These are phyloP conservation scores for Notechis scutatus DNA, from an alignment of 2,113 vertebrate species.

Conservation along the genomic window DNA sequence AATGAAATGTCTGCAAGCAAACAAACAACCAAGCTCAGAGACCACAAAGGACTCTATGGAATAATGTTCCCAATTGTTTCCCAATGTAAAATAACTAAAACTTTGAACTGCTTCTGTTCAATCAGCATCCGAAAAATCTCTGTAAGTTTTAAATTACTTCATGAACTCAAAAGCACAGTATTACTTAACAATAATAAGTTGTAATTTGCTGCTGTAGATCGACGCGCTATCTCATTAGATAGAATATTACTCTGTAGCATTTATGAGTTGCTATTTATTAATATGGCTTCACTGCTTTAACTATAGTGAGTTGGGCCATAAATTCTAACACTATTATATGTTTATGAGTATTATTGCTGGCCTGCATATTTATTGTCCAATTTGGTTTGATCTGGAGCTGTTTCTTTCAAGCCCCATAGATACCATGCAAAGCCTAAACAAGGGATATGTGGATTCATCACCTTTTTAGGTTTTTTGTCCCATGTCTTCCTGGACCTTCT, in stretches of 20 bases:
- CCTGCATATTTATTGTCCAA: not conserved
- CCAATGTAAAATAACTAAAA: constrained; percentile 53
- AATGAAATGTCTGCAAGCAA: not conserved
- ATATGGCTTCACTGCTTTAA: constrained; percentile 42
- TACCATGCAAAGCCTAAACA: not conserved
- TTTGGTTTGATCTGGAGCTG: not conserved
- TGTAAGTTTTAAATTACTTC: constrained; percentile 56
- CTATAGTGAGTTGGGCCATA: constrained; percentile 1
- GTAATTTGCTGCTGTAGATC: constrained; percentile 53
- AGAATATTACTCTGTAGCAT: constrained; percentile 35
- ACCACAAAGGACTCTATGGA: not conserved
- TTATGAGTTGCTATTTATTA: constrained; percentile 46
- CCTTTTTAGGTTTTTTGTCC: not conserved
- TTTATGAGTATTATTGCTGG: not conserved
- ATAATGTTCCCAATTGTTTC: constrained; percentile 43
- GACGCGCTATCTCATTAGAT: constrained; percentile 40
- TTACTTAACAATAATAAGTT: constrained; percentile 54
- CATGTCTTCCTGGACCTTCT: not conserved
- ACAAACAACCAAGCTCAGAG: not conserved
- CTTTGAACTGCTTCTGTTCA: constrained; percentile 49
- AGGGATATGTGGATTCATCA: not conserved
- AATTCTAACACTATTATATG: not conserved
- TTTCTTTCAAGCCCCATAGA: not conserved
- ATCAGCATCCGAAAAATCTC: constrained; percentile 53
- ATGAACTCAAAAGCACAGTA: constrained; percentile 52